These are phyloP conservation scores for Furcifer pardalis DNA, from an alignment of 2,797 vertebrate species.

Conservation along the genomic window DNA sequence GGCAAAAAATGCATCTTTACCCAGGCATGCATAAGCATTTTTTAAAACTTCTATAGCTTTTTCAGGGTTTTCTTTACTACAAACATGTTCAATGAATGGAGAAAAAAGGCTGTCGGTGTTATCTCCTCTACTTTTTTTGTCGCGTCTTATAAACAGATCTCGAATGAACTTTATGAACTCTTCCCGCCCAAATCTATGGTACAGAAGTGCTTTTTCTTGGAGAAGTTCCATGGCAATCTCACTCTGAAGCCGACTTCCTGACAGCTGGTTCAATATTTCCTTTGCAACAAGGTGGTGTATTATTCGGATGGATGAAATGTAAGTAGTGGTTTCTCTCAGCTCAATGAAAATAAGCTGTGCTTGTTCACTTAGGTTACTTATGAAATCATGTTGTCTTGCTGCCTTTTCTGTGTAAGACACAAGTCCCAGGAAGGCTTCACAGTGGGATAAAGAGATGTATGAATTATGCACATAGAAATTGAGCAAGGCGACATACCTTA, in stretches of 20 bases:
- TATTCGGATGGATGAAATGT: constrained; percentile 81
- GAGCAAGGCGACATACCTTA: constrained; percentile 82
- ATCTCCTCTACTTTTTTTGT: constrained; percentile 81
- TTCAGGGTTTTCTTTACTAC: constrained; percentile 61
- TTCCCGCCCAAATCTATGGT: constrained; percentile 82
- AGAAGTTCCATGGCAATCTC: constrained; percentile 79
- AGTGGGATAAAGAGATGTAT: constrained; percentile 84
- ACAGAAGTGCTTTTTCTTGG: constrained; percentile 74
- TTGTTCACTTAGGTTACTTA: constrained; percentile 75
- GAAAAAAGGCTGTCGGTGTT: constrained; percentile 80
- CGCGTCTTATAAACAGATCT: constrained; percentile 80
- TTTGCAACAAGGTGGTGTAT: constrained; percentile 84
- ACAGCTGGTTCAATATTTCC: constrained; percentile 83
- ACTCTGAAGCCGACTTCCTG: constrained; percentile 70
- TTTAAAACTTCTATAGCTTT: constrained; percentile 79
- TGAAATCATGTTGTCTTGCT: constrained; percentile 74
- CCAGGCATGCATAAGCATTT: constrained; percentile 76
- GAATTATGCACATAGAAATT: constrained; percentile 85
- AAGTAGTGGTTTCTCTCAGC: constrained; percentile 78
- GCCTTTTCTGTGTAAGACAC: constrained; percentile 52
- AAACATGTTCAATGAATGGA: constrained; percentile 83
- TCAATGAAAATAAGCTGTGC: constrained; percentile 84
- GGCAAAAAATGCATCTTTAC: constrained; percentile 81
- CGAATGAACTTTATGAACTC: constrained; percentile 79
- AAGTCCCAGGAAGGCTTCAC: constrained; percentile 80